Percentiles rank a stretch among this genome's conserved stretches.
Evolutionary conservation across 2,113 vertebrate genomes (phyloP).

Genomic region (Thryonomys swinderianus): DNA sequence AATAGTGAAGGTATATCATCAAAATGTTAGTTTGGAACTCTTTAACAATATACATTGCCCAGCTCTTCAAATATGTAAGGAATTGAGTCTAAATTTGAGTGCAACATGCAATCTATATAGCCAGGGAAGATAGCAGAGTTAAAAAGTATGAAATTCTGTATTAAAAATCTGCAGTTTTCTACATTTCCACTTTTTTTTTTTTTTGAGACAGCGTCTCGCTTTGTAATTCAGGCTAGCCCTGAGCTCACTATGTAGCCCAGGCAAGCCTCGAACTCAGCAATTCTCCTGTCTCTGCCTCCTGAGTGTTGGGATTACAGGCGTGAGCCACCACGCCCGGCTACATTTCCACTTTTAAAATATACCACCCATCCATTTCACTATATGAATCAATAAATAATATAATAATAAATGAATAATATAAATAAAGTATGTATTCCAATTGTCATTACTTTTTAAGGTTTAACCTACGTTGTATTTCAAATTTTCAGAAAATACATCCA

Average conservation of each 20-base stretch:
- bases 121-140: not conserved
- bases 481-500: conserved; percentile 30
- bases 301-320: too few species aligned
- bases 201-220: too few species aligned
- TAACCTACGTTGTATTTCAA: not conserved
- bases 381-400: too few species aligned
- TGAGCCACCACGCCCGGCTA: too few species aligned
- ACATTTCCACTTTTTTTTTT: too few species aligned
- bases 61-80: not conserved
- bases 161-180: not conserved
- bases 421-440: not conserved
- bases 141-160: not conserved
- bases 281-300: too few species aligned
- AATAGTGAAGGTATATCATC: not conserved
- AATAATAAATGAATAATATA: not conserved
- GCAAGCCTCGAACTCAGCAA: too few species aligned
- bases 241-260: too few species aligned
- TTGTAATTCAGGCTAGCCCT: too few species aligned
- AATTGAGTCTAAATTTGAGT: not conserved
- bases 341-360: not conserved
- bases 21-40: not conserved
- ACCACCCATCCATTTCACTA: not conserved
- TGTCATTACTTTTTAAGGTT: not conserved
- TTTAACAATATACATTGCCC: not conserved
- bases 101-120: not conserved